Base-by-base conservation (phyloP, 1,140 invertebrate species). In the Hycleus phaleratus region DNA sequence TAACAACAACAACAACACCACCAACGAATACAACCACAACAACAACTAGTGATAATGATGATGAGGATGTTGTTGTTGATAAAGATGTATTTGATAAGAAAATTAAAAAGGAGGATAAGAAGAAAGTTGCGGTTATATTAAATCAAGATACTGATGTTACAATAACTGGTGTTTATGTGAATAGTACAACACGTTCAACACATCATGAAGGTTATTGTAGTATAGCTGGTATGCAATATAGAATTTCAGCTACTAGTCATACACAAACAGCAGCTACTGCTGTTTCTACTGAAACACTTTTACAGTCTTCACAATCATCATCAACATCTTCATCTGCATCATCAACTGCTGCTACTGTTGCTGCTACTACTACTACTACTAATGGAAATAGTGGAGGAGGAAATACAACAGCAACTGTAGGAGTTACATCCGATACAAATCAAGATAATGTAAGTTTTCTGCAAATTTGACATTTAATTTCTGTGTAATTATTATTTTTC, bases 111-210 rank as follows among this genome's bases (percentile, higher is more conserved):
- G 68, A 72, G 49, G 68, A 66, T 10, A 83, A 78, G 26, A 81
- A 81, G 65, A 79, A 86, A 76, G 76, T 80, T 38, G 74, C 81
- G 68, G 80, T 85, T 11, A 87, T 90, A 64, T 79, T 90, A 6
- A 87, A 87, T 68, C 87, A 90, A 71, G 88, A 91, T 63, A 88
- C 89, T 0, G 89, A 91, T 63, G 87, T 92, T 0, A 92, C 89
- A 45, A 90, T 91, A 56, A 91, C 89, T 1, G 87, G 87, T 24
- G 87, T 91, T 49, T 87, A 86, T 68, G 83, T 86, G 42, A 86
- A 86, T 71, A 79, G 79, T 56, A 85, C 84, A 74, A 90, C 82
- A 57, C 79, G 75, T 71, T 88, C 77, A 45, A 88, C 81, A 62
- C 86, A 82, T 71, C 87, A 89, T 67, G 88, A 90, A 73, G 87